phyloP scores from a whole-genome alignment of 2,888 invertebrate species.

The Deilephila porcellus region DNA sequence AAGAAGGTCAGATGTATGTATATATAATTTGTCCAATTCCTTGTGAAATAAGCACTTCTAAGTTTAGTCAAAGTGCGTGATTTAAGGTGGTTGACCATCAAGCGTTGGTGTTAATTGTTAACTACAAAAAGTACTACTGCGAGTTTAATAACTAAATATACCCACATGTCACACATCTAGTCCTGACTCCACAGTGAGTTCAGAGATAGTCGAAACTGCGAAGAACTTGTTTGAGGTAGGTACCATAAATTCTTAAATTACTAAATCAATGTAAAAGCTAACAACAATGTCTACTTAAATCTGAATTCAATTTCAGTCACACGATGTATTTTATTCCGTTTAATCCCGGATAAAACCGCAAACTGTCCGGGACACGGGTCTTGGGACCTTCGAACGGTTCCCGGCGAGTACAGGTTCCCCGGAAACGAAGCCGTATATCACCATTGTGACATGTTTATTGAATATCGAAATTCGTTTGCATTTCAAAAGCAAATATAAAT shows the following conservation, averaged over 20 bases:
- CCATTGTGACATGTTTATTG: neutral
- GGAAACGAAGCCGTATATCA: slow-evolving; percentile 4
- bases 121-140: too few species aligned
- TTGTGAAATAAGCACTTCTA: too few species aligned
- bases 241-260: neutral
- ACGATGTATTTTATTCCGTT: slow-evolving; percentile 1
- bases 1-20: too few species aligned
- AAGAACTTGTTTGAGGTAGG: too few species aligned
- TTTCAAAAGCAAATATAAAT: slow-evolving; percentile 1
- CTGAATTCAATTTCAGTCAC: neutral
- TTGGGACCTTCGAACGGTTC: neutral
- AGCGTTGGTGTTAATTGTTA: too few species aligned
- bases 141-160: too few species aligned
- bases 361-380: slow-evolving; percentile 1
- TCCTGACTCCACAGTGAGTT: too few species aligned
- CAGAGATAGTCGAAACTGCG: too few species aligned
- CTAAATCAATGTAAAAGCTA: neutral
- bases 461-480: slow-evolving; percentile 16
- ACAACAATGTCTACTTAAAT: neutral
- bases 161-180: too few species aligned
- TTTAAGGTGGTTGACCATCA: too few species aligned
- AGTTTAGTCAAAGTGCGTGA: too few species aligned
- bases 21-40: too few species aligned
- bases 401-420: neutral
- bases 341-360: neutral